These are phyloP conservation scores for Leptodactylus fuscus DNA, from an alignment of 2,113 vertebrate genomes.

Conservation along the genomic window DNA sequence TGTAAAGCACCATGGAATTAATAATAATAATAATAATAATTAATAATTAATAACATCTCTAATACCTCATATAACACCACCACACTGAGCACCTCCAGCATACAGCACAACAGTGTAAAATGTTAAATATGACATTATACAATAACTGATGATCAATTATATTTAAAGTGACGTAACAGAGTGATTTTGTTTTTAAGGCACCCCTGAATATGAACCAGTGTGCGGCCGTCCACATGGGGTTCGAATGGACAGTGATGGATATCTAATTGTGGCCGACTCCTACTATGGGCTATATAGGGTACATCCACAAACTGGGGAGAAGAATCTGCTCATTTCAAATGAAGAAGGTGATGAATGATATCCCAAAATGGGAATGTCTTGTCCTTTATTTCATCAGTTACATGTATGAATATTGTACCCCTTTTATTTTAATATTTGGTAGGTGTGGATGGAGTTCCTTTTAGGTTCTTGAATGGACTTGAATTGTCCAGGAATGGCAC, in stretches of 20 bases:
- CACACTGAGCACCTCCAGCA: no score
- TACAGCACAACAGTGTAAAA: no score
- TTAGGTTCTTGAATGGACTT: constrained; percentile 75
- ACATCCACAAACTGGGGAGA: constrained; percentile 70
- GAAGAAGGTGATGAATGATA: constrained; percentile 66
- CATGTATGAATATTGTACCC: background rate
- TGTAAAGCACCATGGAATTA: no score
- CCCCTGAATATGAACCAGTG: constrained; percentile 71
- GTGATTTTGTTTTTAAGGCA: constrained; percentile 71
- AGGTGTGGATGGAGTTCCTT: constrained; percentile 72
- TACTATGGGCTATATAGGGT: constrained; percentile 74
- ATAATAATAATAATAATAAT: no score
- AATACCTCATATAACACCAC: no score
- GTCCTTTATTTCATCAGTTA: background rate
- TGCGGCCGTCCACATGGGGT: constrained; percentile 74
- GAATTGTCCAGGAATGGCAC: constrained; percentile 72
- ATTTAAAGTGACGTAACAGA: no score
- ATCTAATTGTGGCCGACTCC: constrained; percentile 73
- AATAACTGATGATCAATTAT: no score
- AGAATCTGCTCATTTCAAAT: constrained; percentile 68
- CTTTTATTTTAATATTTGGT: background rate
- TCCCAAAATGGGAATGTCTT: background rate
- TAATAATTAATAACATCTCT: no score
- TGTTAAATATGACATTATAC: no score
- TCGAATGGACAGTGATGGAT: constrained; percentile 65